Evolutionary conservation across 2,113 vertebrate species (phyloP).

Genomic region (Labeo catla): DNA sequence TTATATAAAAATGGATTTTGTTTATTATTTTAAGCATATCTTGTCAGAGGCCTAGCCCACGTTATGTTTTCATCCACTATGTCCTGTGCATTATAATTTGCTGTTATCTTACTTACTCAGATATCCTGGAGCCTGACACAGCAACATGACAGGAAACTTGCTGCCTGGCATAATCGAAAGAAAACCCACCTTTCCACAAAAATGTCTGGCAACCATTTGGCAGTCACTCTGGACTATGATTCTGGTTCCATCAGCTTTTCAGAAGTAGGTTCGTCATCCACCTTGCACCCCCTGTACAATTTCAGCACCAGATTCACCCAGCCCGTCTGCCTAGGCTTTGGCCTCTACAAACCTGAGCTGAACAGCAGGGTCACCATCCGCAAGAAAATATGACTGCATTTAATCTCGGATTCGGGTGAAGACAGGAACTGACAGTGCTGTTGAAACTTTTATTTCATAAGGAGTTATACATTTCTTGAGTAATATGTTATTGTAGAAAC

Average conservation of each 20-base stretch:
- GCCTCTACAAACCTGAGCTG: slow-evolving; percentile 75
- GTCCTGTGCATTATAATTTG: background rate
- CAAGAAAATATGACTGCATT: slow-evolving; percentile 49
- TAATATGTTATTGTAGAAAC: background rate
- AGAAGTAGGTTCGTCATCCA: slow-evolving; percentile 65
- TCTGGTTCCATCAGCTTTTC: slow-evolving; percentile 73
- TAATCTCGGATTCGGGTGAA: background rate
- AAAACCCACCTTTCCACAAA: slow-evolving; percentile 69
- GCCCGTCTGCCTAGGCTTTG: slow-evolving; percentile 74
- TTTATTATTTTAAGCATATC: background rate
- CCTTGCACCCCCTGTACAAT: slow-evolving; percentile 71
- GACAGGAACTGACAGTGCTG: background rate
- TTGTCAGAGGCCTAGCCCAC: background rate
- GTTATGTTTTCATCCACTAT: background rate
- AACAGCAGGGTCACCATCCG: slow-evolving; percentile 67
- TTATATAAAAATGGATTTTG: background rate
- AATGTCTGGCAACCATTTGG: slow-evolving; percentile 68
- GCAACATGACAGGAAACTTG: slow-evolving; percentile 73
- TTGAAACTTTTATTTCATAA: background rate
- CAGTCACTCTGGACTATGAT: slow-evolving; percentile 68
- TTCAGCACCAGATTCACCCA: slow-evolving; percentile 70
- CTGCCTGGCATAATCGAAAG: slow-evolving; percentile 75
- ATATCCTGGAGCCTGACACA: slow-evolving; percentile 76
- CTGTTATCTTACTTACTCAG: slow-evolving; percentile 54
- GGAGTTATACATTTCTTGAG: background rate